Base-by-base conservation (phyloP, 2,113 vertebrate genomes). In the Lophius piscatorius region DNA sequence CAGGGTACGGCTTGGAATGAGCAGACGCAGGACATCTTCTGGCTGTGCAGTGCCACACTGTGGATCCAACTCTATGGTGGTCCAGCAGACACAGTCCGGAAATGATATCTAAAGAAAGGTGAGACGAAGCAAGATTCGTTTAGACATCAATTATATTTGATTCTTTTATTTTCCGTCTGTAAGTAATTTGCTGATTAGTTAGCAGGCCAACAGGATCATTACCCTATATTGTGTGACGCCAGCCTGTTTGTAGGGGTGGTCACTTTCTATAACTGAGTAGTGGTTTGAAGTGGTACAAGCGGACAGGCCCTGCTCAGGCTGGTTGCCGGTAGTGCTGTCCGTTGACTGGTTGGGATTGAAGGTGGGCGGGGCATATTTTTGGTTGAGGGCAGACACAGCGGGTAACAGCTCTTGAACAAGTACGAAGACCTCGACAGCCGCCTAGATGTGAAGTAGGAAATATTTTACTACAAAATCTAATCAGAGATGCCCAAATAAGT, bases 341-440 rank as follows among this genome's bases (percentile, higher is more conserved):
- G 97, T 99, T 35, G 97, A 98, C 63, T 99, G 97, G 88, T 99
- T 99, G 35, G 97, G 97, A 65, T 99, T 99, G 84, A 99, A 99
- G n/a, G 95, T 93, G 67, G 96, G 96, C 13, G 97, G 97, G 45
- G 96, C 95, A 0, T 98, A 98, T 67, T 98, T 99, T 89, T 99
- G 97, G 88, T 99, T 99, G 74, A 99, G 88, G 75, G 96, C 91
- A 28, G 97, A 97, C 47, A 98, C 97, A 2, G 96, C 94, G 16
- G 97, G 97, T 49, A 99, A 92, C 46, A 99, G 82, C 62, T 98
- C 96, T 39, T 98, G 97, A 33, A 99, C 96, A 33, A 98, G 88
- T 51, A 95, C 96, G 84, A 99, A 99, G 35, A 99, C 97, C 75
- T 99, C 97, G 58, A 98, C 95, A 68, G 97, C 96, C 81, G 97